Evolutionary conservation across 2,113 vertebrate species (phyloP), one percentile per base, ranked within the genome.

Genomic region (Meles meles): DNA sequence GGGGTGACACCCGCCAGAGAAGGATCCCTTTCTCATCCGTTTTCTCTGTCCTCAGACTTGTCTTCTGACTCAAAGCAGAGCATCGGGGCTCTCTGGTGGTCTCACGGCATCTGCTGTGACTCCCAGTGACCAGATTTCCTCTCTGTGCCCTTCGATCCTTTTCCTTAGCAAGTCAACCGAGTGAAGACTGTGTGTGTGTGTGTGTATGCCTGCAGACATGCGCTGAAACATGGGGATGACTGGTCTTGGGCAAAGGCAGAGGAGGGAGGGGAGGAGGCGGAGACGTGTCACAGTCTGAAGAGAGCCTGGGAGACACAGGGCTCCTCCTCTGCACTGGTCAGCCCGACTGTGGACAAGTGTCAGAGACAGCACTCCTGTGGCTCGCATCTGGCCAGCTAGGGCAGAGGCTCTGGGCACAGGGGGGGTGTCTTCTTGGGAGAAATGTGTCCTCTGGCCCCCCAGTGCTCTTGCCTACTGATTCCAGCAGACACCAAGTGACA

Each of bases 181-280:
- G 49, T 25, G 77, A 37, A 55, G 61, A 69, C 20, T 31, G 42
- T 55, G 52, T 7, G 5, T 31, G 52, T 7, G 5, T 31, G 76
- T 7, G 77, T 85, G 44, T 27, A 23, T 1, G 2, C 1, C 11
- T 1, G 13, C 15, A 42, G 10, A 4, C 8, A 17, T 34, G 81
- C 49, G 4, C 69, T 67, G 34, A 90, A 81, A 23, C 20, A 63
- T 5, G 12, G 47, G 17, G 7, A 31, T 5, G 23, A 81, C 49
- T 0, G 0, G 14, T 55, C 23, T 72, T 3, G 2, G n/a, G n/a
- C n/a, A n/a, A n/a, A n/a, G n/a, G n/a, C n/a, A n/a, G 23, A 76
- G 17, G 72, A 83, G 63, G 0, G 0, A 69, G 52, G 74, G 49
- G 31, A 89, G 42, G 27, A 76, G 34, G n/a, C 20, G 0, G 0